These are phyloP conservation scores for Girardinus metallicus DNA, from an alignment of 2,797 vertebrate genomes.

Conservation along the genomic window DNA sequence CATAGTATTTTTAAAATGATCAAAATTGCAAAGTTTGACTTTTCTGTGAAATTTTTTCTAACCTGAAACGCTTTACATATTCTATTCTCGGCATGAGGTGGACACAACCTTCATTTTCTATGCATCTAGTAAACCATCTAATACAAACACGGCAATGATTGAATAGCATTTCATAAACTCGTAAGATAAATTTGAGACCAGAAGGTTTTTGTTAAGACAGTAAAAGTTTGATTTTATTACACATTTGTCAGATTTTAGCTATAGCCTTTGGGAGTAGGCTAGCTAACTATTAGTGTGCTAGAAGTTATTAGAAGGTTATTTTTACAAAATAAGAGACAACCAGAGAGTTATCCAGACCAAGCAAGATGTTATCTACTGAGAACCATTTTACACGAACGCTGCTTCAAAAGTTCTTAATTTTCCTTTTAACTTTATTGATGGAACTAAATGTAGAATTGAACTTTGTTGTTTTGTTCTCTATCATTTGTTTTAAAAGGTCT, in stretches of 20 bases:
- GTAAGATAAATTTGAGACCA: not conserved
- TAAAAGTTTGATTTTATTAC: not conserved
- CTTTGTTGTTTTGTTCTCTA: not conserved
- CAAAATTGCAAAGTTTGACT: not conserved
- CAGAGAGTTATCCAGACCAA: not conserved
- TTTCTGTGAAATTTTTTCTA: not conserved
- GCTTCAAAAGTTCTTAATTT: not conserved
- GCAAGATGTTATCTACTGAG: not conserved
- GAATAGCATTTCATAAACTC: not conserved
- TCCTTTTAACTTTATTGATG: not conserved
- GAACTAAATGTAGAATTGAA: not conserved
- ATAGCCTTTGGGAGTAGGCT: not conserved
- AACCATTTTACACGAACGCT: not conserved
- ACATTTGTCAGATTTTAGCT: not conserved
- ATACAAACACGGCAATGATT: not conserved
- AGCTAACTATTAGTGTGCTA: not conserved
- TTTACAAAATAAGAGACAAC: not conserved
- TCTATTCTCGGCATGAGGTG: not conserved
- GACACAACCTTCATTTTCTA: not conserved
- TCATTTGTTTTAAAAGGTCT: too few relatives aligned
- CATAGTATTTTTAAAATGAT: not conserved
- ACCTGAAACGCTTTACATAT: not conserved
- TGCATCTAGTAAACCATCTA: not conserved
- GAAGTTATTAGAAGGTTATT: not conserved
- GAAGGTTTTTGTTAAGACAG: not conserved